phyloP scores from a whole-genome alignment of 2,888 invertebrate species.

The Labia minor region DNA sequence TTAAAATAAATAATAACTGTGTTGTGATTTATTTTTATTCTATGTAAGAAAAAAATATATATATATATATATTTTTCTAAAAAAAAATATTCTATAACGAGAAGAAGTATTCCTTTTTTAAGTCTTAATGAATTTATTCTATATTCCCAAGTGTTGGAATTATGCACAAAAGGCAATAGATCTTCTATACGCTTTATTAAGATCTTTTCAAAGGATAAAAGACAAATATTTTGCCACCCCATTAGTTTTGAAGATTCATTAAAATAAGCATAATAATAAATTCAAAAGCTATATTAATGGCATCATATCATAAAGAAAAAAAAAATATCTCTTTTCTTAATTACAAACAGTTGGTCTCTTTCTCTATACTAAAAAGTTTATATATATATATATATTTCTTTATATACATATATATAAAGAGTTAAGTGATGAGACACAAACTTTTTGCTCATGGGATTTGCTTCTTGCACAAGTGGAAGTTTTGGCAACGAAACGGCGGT shows the following conservation, averaged over 20 bases:
- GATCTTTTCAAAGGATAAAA: conserved; percentile 13
- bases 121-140: too few relatives aligned
- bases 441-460: neutral
- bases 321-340: conserved; percentile 1
- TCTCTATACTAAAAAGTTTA: neutral
- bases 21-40: too few relatives aligned
- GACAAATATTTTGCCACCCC: conserved; percentile 8
- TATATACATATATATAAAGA: neutral
- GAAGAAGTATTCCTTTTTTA: too few relatives aligned
- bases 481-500: neutral
- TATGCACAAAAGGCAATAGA: neutral
- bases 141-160: too few relatives aligned
- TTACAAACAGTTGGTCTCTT: conserved; percentile 4
- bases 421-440: neutral
- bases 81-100: too few relatives aligned
- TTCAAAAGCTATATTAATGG: conserved; percentile 13
- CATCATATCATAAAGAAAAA: neutral
- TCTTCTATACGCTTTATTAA: neutral
- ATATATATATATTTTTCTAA: too few relatives aligned
- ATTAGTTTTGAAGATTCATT: neutral
- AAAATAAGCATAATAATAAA: conserved; percentile 5
- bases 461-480: neutral
- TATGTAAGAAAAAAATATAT: too few relatives aligned
- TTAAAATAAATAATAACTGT: too few relatives aligned
- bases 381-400: neutral